phyloP scores from a whole-genome alignment of 2,113 vertebrate genomes.

The Parotia lawesii region DNA sequence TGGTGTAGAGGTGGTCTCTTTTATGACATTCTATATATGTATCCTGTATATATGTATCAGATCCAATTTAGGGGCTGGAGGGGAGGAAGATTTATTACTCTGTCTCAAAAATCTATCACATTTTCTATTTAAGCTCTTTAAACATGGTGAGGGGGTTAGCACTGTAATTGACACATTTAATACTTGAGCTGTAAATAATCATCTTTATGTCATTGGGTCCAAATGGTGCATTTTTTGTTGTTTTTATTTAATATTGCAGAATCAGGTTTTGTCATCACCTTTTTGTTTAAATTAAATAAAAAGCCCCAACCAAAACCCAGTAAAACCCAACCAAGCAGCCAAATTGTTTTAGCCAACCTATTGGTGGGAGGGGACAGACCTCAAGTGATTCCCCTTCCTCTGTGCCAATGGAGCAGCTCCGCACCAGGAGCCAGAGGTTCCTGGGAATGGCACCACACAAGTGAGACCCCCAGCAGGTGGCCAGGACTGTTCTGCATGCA shows the following conservation, averaged over 20 bases:
- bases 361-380: accelerated
- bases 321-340: neutral
- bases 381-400: accelerated
- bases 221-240: neutral
- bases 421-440: accelerated
- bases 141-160: neutral
- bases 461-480: neutral
- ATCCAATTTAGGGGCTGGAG: neutral
- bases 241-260: neutral
- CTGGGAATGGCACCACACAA: neutral
- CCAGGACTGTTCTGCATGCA: neutral
- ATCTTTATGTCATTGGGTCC: neutral
- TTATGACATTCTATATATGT: neutral
- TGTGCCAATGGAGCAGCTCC: neutral
- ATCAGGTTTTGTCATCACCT: neutral
- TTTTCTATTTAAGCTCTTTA: neutral
- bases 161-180: neutral
- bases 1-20: neutral
- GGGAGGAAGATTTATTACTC: neutral
- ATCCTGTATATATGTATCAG: neutral
- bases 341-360: neutral
- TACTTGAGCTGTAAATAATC: neutral
- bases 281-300: neutral
- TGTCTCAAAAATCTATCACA: neutral
- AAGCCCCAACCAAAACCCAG: neutral